Percentiles rank a stretch among this genome's conserved stretches.
phyloP scores from a whole-genome alignment of 2,888 invertebrate genomes.

The Spodoptera exigua region DNA sequence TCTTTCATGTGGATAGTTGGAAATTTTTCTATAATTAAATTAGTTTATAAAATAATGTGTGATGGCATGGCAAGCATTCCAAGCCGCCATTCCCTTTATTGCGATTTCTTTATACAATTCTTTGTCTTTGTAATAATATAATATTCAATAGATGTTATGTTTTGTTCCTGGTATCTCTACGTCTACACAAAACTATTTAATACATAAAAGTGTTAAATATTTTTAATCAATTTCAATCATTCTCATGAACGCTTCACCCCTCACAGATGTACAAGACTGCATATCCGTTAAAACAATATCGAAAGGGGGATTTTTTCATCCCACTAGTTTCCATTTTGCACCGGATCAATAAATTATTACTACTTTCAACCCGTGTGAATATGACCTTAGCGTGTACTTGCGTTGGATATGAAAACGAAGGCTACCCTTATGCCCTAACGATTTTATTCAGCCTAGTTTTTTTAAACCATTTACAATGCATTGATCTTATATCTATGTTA shows the following conservation, averaged over 20 bases:
- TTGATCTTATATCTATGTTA: too few relatives aligned
- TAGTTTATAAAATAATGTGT: slow-evolving; percentile 5
- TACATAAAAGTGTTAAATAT: not conserved
- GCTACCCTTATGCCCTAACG: slow-evolving; percentile 19
- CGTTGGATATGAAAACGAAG: too few relatives aligned
- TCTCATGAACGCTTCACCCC: slow-evolving; percentile 60
- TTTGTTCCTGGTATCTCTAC: too few relatives aligned
- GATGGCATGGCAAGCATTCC: slow-evolving; percentile 3
- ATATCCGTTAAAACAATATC: slow-evolving; percentile 71
- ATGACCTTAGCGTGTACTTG: slow-evolving; percentile 70
- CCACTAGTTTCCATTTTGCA: slow-evolving; percentile 68
- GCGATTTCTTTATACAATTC: not conserved
- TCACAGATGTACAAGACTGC: slow-evolving; percentile 53
- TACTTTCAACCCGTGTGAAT: slow-evolving; percentile 78
- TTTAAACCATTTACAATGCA: not conserved
- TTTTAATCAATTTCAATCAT: slow-evolving; percentile 59
- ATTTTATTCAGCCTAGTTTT: slow-evolving; percentile 2
- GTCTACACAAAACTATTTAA: not conserved
- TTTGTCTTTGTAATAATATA: slow-evolving; percentile 6
- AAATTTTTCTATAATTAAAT: slow-evolving; percentile 7
- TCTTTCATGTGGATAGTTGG: slow-evolving; percentile 7
- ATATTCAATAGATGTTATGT: too few relatives aligned
- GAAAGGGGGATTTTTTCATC: slow-evolving; percentile 69
- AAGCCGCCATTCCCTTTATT: slow-evolving; percentile 1
- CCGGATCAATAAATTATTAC: slow-evolving; percentile 82